Conservation (phyloP, 2,888 invertebrate species). For the Orchestes rusci region DNA sequence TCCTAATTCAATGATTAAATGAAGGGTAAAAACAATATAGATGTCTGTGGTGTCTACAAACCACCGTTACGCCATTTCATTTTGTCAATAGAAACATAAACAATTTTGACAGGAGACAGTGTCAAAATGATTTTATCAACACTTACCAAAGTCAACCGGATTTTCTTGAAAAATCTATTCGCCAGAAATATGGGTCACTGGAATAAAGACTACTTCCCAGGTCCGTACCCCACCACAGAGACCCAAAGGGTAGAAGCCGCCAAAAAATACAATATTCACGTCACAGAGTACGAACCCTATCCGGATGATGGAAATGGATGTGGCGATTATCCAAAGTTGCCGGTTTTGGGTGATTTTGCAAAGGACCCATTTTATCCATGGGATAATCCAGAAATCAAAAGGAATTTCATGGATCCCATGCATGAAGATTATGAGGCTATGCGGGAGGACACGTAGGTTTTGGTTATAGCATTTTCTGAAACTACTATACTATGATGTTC, state of each 20-base stretch:
- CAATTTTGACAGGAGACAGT: no score
- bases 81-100: no score
- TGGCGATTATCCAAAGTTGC: conserved; percentile 86
- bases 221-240: conserved; percentile 66
- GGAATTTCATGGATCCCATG: conserved; percentile 77
- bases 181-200: no score
- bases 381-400: conserved; percentile 70
- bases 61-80: no score
- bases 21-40: no score
- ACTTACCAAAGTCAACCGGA: no score
- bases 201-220: conserved; percentile 73
- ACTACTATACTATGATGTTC: no score
- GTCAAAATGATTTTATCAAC: no score
- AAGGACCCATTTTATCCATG: conserved; percentile 78
- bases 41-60: no score
- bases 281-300: conserved; percentile 77
- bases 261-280: conserved; percentile 74
- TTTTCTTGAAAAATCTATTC: no score
- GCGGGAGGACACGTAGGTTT: conserved; percentile 66
- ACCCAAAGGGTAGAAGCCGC: conserved; percentile 76
- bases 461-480: no score
- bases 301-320: conserved; percentile 66
- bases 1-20: no score
- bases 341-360: conserved; percentile 59
- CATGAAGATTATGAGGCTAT: conserved; percentile 60